Evolutionary conservation across 64 coral and sea anemone species (phyloP).

Genomic region (Dendronephthya gigantea): DNA sequence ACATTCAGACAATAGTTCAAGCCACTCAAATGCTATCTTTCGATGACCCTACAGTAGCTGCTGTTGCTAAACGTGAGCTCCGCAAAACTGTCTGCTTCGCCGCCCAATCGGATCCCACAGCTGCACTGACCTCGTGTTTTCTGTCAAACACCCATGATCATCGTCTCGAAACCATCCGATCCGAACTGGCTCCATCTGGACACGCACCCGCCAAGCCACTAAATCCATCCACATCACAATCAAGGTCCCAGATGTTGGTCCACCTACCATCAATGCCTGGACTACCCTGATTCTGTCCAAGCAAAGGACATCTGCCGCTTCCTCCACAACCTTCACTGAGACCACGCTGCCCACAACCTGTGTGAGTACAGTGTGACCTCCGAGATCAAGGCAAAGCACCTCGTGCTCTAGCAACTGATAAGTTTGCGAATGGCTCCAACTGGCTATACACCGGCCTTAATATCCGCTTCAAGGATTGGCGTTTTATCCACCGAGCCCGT

Average conservation of each 20-base stretch:
- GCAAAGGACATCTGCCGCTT: not conserved
- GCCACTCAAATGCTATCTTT: slow-evolving; percentile 2
- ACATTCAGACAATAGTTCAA: slow-evolving; percentile 14
- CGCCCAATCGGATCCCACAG: not conserved
- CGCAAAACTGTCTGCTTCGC: not conserved
- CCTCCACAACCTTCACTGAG: not conserved
- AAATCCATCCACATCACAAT: not conserved
- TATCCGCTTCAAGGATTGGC: not conserved
- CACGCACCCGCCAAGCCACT: not conserved
- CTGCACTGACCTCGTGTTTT: not conserved
- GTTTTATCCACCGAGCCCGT: not conserved
- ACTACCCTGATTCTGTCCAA: not conserved
- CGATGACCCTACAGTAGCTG: not conserved
- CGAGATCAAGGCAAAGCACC: not conserved
- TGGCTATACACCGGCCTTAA: not conserved
- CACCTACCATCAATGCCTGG: not conserved
- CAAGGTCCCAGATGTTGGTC: not conserved
- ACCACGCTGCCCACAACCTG: too few relatives aligned
- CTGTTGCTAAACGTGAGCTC: not conserved
- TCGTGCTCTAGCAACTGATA: not conserved
- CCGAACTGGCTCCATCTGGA: not conserved
- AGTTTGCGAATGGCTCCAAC: not conserved
- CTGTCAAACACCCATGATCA: not conserved
- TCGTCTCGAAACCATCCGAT: not conserved
- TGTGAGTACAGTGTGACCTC: too few relatives aligned